Evolutionary conservation across 2,888 invertebrate genomes (phyloP).

Genomic region (Nematopogon swammerdamellus): DNA sequence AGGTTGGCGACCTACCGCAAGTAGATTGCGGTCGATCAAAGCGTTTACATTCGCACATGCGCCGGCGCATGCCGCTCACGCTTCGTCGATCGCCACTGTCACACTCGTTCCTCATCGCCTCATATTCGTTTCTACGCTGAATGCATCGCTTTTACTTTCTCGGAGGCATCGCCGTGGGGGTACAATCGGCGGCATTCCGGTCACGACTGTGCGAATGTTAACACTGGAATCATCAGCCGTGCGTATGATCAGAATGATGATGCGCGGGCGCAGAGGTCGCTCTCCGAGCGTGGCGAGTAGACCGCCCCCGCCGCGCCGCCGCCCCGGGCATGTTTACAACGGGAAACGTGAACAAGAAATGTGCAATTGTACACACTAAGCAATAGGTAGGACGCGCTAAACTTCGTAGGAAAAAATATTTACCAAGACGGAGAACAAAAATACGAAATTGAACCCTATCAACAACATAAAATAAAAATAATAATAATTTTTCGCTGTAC

Average conservation of each 20-base stretch:
- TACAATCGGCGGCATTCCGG: conserved; percentile 35
- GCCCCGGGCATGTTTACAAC: conserved; percentile 45
- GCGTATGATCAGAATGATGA: conserved; percentile 42
- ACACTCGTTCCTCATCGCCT: background rate
- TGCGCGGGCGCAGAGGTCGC: conserved; percentile 31
- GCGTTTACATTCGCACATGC: background rate
- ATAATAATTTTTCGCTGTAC: no score
- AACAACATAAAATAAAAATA: no score
- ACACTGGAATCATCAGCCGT: conserved; percentile 35
- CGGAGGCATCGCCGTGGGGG: conserved; percentile 40
- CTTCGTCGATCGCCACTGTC: background rate
- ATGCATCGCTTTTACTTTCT: conserved; percentile 29
- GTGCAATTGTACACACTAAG: conserved; percentile 13
- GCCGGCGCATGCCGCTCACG: background rate
- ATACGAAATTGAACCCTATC: no score
- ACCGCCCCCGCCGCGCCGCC: conserved; percentile 18
- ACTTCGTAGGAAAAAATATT: no score
- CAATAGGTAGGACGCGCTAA: no score
- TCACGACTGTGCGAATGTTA: conserved; percentile 26
- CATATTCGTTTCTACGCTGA: no score
- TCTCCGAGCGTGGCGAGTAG: no score
- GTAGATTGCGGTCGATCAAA: background rate
- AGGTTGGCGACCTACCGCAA: no score
- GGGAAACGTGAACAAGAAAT: conserved; percentile 38
- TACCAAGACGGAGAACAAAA: no score